phyloP scores from a whole-genome alignment of 2,888 invertebrate species.

The Leptinotarsa peninsularis region DNA sequence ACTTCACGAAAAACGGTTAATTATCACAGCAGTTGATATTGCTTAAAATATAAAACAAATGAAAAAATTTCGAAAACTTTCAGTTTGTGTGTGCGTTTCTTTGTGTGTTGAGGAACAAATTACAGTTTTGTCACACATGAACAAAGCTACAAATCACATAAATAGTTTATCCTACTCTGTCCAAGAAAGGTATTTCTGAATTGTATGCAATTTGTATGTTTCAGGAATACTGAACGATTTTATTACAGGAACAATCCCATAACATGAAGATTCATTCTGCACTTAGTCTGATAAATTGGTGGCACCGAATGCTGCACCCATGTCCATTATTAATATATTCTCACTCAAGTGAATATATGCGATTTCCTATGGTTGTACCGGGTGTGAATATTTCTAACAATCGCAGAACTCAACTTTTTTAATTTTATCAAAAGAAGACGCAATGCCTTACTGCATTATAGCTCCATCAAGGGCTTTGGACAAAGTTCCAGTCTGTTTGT shows the following conservation, averaged over 20 bases:
- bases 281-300: constrained; percentile 42
- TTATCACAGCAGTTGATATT: too few species aligned
- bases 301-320: constrained; percentile 43
- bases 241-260: constrained; percentile 34
- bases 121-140: not conserved
- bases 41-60: too few species aligned
- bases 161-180: constrained; percentile 8
- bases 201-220: constrained; percentile 39
- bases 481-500: too few species aligned
- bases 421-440: too few species aligned
- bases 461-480: too few species aligned
- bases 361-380: constrained; percentile 22
- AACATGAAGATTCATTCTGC: constrained; percentile 39
- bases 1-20: too few species aligned
- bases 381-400: not conserved
- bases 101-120: too few species aligned
- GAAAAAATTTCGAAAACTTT: too few species aligned
- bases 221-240: constrained; percentile 41
- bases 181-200: constrained; percentile 19
- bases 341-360: constrained; percentile 28
- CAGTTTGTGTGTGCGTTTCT: too few species aligned
- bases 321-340: constrained; percentile 38
- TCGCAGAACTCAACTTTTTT: too few species aligned
- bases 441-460: too few species aligned
- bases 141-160: constrained; percentile 5